Base-by-base conservation (phyloP, 2,113 vertebrate genomes). In the Hyaena hyaena region DNA sequence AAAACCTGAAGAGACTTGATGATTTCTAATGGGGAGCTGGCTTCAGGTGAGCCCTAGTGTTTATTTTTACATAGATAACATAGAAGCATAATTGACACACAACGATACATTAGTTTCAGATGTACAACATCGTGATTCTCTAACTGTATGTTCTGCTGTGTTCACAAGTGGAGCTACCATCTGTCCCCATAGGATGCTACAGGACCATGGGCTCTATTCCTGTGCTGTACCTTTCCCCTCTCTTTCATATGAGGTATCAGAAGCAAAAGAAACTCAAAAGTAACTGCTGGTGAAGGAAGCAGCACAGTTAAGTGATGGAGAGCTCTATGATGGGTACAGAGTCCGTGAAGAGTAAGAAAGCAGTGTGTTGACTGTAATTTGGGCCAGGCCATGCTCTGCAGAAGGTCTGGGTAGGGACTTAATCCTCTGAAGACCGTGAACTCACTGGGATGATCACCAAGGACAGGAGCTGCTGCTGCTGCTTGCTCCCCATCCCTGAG, bases 1-100 rank as follows among this genome's bases (percentile, higher is more conserved):
- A 1, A 24, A 48, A n/a, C 55, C 31, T 4, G 77, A n/a, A 16
- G 0, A 28, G 19, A 45, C 28, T 5, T 1, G 31, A 0, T 28
- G 1, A 39, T 45, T 74, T 35, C 68, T 66, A 12, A 8, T 45
- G 5, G 23, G 58, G 31, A 39, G 45, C 15, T 10, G n/a, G 35
- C 35, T 17, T 39, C 39, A 39, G 50, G 50, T 3, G 10, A 43
- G 61, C 26, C 55, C n/a, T 19, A 0, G 0, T 76, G 17, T 81
- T 65, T 28, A 5, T 9, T 74, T 74, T 74, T 43, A 74, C 43
- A 74, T 6, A 39, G 6, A 24, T 43, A 43, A 74, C 43, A 43
- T 26, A 12, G 39, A 43, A 74, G 39, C 23, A 21, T 39, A 73
- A 35, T 45, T 7, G 3, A 43, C 11, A 74, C 24, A 39, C 0